Percentiles rank a stretch among this genome's conserved stretches.
phyloP scores from a whole-genome alignment of 2,888 invertebrate genomes.

The Piscicola geometra region DNA sequence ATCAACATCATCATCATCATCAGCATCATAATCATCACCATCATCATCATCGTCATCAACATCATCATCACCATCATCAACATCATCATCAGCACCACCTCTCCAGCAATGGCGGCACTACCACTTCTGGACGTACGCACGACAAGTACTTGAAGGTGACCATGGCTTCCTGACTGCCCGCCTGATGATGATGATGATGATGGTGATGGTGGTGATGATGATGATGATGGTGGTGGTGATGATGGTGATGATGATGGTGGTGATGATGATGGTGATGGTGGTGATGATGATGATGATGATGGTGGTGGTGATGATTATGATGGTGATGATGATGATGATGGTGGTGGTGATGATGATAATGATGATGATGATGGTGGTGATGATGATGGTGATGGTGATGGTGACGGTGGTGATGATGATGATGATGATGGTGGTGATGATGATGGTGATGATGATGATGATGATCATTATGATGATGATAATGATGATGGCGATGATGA shows the following conservation, averaged over 20 bases:
- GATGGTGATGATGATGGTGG: no score
- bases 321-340: slow-evolving; percentile 40
- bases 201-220: no score
- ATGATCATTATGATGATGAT: slow-evolving; percentile 75
- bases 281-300: no score
- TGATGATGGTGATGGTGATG: background rate
- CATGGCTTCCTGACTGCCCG: slow-evolving; percentile 63
- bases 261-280: no score
- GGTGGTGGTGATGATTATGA: slow-evolving; percentile 9
- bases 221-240: no score
- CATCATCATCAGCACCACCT: slow-evolving; percentile 54
- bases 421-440: background rate
- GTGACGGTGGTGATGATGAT: no score
- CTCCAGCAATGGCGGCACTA: slow-evolving; percentile 77
- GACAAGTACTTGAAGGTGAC: slow-evolving; percentile 72
- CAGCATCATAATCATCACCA: no score
- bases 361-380: background rate
- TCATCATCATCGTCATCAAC: background rate
- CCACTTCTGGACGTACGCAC: slow-evolving; percentile 72
- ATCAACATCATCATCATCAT: background rate
- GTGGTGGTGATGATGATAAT: background rate
- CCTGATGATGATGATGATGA: slow-evolving; percentile 51
- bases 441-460: slow-evolving; percentile 55
- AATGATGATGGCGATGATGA: slow-evolving; percentile 62
- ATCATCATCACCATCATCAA: background rate